phyloP scores from a whole-genome alignment of 1,140 invertebrate genomes.

The Heliconius congener region DNA sequence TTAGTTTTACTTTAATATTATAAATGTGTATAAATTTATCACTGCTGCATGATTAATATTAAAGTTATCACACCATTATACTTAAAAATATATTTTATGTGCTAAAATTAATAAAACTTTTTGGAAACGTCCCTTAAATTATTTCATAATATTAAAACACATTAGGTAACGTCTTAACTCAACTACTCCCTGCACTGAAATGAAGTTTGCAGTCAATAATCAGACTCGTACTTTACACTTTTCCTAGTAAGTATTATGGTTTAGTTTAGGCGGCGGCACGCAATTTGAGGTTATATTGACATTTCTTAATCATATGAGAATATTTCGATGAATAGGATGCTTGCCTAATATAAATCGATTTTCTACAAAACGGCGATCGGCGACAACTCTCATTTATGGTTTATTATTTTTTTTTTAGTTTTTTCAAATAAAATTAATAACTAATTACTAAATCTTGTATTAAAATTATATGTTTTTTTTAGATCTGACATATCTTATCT shows the following conservation, averaged over 20 bases:
- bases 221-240: constrained; percentile 2
- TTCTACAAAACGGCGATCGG: not conserved
- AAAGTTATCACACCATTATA: not conserved
- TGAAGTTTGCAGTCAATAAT: not conserved
- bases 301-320: constrained; percentile 15
- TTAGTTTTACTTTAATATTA: not conserved
- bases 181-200: not conserved
- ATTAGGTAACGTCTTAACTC: not conserved
- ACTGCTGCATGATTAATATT: not conserved
- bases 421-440: too few relatives aligned
- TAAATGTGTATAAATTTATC: not conserved
- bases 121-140: not conserved
- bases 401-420: not conserved
- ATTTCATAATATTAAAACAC: constrained; percentile 1
- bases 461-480: too few relatives aligned
- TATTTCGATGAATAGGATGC: not conserved
- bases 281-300: constrained; percentile 25
- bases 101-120: not conserved
- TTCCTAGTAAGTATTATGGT: not conserved
- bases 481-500: too few relatives aligned
- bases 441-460: too few relatives aligned
- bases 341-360: not conserved
- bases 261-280: not conserved
- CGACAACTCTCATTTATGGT: not conserved
- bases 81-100: not conserved